Evolutionary conservation across 2,888 invertebrate species (phyloP), one percentile per base, ranked within the genome.

Genomic region (Ichneumoninae sp.): DNA sequence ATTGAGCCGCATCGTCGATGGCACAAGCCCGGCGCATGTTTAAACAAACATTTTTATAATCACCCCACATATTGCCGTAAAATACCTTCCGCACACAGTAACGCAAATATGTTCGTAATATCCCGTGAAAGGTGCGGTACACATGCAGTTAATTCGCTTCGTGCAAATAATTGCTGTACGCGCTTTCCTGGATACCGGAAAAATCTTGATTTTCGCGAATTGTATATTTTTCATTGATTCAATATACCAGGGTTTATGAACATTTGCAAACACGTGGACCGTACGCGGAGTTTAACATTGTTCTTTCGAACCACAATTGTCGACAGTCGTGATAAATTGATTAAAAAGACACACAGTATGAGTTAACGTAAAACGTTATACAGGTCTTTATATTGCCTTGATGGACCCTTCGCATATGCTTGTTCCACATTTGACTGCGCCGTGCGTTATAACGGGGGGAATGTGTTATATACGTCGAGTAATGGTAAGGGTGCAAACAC

Each of bases 401-500:
- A 33, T 63, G 16, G 2, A 30, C 1, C 26, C 26, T 1, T 1
- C 30, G 1, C 30, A 26, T 60, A 30, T 4, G 30, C 30, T 60
- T 13, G 16, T 63, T 33, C 30, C 33, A 4, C 26, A 40, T 74
- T 73, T n/a, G 60, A 74, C 52, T 74, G 63, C 69, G 44, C n/a
- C n/a, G 54, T 65, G 54, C 63, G 77, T 50, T 81, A 80, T 73
- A 73, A 77, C 52, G 22, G 65, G 63, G 65, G 6, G 40, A 10
- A 1, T 5, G 26, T 26, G 26, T 26, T 26, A 26, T 26, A 26
- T 87, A 83, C 81, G 57, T 73, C 81, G 88, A 83, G 84, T 85
- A 83, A 87, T 83, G 85, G 75, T 83, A 85, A 74, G 82, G 69
- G 44, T 69, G 69, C 69, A 78, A 78, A 78, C 73, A 69, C 74